Evolutionary conservation across 2,113 vertebrate species (phyloP).

Genomic region (Litocranius walleri): DNA sequence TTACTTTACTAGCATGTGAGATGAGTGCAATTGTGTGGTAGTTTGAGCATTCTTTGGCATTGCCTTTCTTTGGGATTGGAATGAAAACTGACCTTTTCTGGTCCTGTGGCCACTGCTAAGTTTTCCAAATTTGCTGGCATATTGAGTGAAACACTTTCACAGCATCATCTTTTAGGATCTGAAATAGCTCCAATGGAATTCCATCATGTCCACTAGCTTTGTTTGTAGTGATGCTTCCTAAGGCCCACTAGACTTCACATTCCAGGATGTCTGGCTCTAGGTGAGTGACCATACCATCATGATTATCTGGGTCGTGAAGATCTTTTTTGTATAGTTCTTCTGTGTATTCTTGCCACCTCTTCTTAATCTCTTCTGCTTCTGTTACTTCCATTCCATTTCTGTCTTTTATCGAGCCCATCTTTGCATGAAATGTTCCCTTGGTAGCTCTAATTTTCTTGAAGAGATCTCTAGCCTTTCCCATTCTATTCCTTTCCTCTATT

Average conservation of each 20-base stretch:
- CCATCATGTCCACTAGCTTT: not conserved
- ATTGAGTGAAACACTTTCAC: not conserved
- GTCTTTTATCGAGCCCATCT: not conserved
- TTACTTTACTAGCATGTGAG: too few relatives aligned
- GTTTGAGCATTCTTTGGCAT: too few relatives aligned
- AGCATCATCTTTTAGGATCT: not conserved
- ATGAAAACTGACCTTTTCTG: too few relatives aligned
- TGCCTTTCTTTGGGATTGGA: too few relatives aligned
- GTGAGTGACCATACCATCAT: not conserved
- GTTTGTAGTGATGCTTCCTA: not conserved
- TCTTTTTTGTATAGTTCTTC: not conserved
- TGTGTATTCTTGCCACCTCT: not conserved
- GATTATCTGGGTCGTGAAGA: not conserved
- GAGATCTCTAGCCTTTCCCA: not conserved
- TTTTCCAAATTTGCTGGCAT: not conserved
- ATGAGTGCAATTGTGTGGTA: too few relatives aligned
- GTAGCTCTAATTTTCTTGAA: not conserved
- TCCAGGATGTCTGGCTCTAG: not conserved
- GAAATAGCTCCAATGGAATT: not conserved
- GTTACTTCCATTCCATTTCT: not conserved
- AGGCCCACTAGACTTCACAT: not conserved
- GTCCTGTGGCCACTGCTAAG: not conserved
- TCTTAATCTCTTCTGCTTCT: not conserved
- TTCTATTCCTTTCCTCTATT: not conserved
- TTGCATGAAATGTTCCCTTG: not conserved